phyloP scores from a whole-genome alignment of 2,113 vertebrate species.

The Pseudorectes ferrugineus region DNA sequence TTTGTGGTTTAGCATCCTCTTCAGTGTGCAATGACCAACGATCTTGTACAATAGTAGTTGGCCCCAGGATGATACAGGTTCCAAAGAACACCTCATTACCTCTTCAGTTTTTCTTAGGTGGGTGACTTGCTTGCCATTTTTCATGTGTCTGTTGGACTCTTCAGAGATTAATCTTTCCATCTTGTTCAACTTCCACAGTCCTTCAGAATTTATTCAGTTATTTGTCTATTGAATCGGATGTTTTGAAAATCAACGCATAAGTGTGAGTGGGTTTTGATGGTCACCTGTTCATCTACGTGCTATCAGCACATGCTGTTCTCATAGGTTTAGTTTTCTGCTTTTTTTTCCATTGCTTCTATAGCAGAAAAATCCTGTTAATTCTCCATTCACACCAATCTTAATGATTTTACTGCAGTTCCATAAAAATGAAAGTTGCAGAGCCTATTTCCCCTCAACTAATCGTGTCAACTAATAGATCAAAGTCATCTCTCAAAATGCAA shows the following conservation, averaged over 20 bases:
- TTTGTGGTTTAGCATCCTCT: neutral
- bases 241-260: neutral
- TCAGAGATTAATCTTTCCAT: neutral
- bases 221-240: accelerated
- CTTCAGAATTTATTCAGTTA: neutral
- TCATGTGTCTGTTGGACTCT: neutral
- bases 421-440: neutral
- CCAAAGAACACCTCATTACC: neutral
- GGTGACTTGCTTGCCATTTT: neutral
- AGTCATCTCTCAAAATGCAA: neutral
- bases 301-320: neutral
- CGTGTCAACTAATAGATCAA: neutral
- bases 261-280: neutral
- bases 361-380: neutral
- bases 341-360: neutral
- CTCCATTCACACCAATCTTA: neutral
- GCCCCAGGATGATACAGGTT: neutral
- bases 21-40: neutral
- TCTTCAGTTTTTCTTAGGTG: neutral
- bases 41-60: neutral
- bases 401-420: neutral
- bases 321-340: neutral
- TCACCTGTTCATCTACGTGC: accelerated
- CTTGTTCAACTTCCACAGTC: neutral
- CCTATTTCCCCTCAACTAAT: neutral